Evolutionary conservation across 2,113 vertebrate genomes (phyloP).

Genomic region (Megaceryle torquata): DNA sequence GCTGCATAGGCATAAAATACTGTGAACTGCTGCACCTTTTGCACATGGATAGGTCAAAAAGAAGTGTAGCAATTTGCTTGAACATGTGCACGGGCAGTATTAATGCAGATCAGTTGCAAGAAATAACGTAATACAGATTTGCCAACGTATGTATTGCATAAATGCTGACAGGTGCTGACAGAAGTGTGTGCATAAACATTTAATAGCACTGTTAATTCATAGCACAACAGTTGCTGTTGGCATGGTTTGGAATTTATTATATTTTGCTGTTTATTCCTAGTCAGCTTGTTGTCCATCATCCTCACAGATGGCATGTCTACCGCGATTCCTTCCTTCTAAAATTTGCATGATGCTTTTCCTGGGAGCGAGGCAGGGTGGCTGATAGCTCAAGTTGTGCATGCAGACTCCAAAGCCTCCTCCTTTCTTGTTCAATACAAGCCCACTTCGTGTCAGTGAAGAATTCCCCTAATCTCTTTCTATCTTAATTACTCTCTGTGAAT

Average conservation of each 20-base stretch:
- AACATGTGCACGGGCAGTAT: conserved; percentile 59
- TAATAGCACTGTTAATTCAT: conserved; percentile 70
- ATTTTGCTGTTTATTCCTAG: conserved; percentile 63
- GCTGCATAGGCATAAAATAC: conserved; percentile 60
- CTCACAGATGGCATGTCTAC: conserved; percentile 58
- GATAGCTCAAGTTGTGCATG: conserved; percentile 10
- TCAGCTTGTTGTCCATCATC: conserved; percentile 61
- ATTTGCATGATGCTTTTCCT: conserved; percentile 41
- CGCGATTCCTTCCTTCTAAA: conserved; percentile 31
- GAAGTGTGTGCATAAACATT: conserved; percentile 67
- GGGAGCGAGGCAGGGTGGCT: conserved; percentile 6
- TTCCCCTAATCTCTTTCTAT: conserved; percentile 45
- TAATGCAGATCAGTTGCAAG: conserved; percentile 66
- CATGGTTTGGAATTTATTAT: conserved; percentile 63
- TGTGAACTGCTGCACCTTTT: conserved; percentile 61
- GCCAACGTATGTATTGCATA: conserved; percentile 69
- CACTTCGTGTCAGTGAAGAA: conserved; percentile 3
- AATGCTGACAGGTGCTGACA: conserved; percentile 70
- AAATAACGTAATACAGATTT: conserved; percentile 68
- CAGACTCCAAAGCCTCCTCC: conserved; percentile 22
- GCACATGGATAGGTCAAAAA: conserved; percentile 59
- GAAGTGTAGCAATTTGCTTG: conserved; percentile 66
- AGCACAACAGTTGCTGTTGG: conserved; percentile 67
- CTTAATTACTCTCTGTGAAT: conserved; percentile 45
- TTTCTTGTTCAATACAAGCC: conserved; percentile 35